Evolutionary conservation across 1,140 invertebrate species (phyloP), one percentile per base, ranked within the genome.

Genomic region (Amphibalanus amphitrite): DNA sequence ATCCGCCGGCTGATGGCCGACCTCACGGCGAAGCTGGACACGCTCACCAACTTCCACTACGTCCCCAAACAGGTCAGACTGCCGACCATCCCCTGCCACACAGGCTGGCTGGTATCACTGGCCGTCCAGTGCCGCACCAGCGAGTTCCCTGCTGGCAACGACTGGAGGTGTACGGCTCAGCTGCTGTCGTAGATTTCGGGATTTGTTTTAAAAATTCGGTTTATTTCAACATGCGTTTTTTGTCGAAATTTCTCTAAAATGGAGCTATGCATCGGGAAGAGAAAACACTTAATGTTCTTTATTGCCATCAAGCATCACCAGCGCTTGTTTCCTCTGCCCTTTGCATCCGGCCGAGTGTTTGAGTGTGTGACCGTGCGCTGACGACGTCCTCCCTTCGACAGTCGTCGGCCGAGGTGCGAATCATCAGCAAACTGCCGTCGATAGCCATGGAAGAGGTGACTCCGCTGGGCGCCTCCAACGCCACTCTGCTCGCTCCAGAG

Each of bases 381-480:
- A 38, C 33, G 33, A 15, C 33, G 33, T 4, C 33, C 33, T 38
- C 4, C 15, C 33, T 38, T 15, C 33, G 33, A 38, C 73, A 90
- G 82, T 85, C 87, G 23, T 84, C 86, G 72, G 89, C 93, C 0
- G 96, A 99, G 77, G 80, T 97, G 0, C 93, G 91, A 81, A 90
- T 98, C 75, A 82, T 98, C 0, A 92, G 85, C 70, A 98, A 98
- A 80, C 81, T 94, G 73, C 92, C 95, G 26, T 90, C 94, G 4
- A 89, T 98, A 70, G 85, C 82, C 33, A 92, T 97, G 86, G 97
- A 98, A 82, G 95, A 98, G 82, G 92, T 96, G n/a, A 92, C 91
- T 3, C 95, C 95, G 38, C 83, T 91, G 1, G 86, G 88, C 29
- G 86, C 89, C 0, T 93, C 87, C 77, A 91, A 96, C 83, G 90